Conservation (phyloP, 2,797 vertebrate species). For the Acropternis orthonyx region DNA sequence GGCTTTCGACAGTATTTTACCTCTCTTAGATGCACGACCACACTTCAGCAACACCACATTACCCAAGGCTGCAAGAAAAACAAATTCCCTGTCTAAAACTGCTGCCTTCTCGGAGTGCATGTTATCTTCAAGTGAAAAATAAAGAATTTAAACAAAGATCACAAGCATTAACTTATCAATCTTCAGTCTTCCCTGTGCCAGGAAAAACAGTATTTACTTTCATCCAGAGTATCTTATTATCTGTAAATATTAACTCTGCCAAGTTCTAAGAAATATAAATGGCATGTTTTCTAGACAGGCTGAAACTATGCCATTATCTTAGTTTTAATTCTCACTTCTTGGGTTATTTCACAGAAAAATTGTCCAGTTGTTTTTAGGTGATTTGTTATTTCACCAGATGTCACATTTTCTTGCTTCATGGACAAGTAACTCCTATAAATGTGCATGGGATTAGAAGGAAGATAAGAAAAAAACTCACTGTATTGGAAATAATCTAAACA, state of each 20-base stretch:
- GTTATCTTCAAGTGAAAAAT: conserved; percentile 14
- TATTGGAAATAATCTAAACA: neutral
- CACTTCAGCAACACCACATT: neutral
- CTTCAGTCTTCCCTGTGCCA: neutral
- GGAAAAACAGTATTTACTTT: neutral
- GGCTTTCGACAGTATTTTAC: neutral
- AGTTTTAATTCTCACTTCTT: neutral
- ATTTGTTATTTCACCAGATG: neutral
- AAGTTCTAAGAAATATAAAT: neutral
- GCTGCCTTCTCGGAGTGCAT: neutral
- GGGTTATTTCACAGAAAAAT: neutral
- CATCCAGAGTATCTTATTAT: neutral
- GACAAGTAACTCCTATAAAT: neutral
- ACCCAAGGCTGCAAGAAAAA: neutral
- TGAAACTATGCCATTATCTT: neutral
- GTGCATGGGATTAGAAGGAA: neutral
- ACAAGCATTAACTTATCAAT: neutral
- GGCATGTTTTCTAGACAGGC: neutral
- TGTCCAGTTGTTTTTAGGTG: neutral
- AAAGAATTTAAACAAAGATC: neutral
- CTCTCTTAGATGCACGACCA: neutral
- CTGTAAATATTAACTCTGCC: neutral
- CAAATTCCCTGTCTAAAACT: neutral
- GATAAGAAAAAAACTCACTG: neutral
- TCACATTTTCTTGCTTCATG: neutral